A percentile compares a stretch with the other conserved stretches of the same genome.
phyloP scores from a whole-genome alignment of 1,140 invertebrate species.

The Thaumatotibia leucotreta region DNA sequence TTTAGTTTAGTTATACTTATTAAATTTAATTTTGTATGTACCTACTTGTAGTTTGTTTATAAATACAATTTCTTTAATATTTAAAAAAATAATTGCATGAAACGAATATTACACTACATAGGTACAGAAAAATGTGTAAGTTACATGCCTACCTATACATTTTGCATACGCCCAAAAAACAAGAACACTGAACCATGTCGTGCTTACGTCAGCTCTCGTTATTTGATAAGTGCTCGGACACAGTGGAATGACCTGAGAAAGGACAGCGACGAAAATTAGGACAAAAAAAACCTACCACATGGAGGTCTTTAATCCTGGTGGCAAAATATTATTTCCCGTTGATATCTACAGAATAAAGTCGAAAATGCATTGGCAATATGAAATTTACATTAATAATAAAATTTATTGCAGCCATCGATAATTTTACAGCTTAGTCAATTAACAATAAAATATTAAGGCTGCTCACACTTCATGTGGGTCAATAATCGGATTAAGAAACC shows the following conservation, averaged over 20 bases:
- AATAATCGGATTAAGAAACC: slow-evolving; percentile 64
- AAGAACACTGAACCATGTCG: background rate
- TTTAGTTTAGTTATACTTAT: too few relatives aligned
- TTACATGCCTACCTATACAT: background rate
- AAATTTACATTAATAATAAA: background rate
- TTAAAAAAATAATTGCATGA: too few relatives aligned
- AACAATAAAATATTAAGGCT: slow-evolving; percentile 15
- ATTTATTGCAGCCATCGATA: slow-evolving; percentile 1
- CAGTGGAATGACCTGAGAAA: slow-evolving; percentile 3
- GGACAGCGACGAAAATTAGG: slow-evolving; percentile 5
- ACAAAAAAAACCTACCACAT: background rate
- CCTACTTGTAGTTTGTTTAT: too few relatives aligned
- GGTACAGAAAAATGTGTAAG: too few relatives aligned
- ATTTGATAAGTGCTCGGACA: background rate
- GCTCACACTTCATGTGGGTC: slow-evolving; percentile 24
- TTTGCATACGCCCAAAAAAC: background rate
- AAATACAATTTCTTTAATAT: too few relatives aligned
- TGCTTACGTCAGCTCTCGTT: slow-evolving; percentile 1
- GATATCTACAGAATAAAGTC: background rate
- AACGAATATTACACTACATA: too few relatives aligned
- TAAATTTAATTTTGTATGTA: too few relatives aligned
- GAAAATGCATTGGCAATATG: background rate
- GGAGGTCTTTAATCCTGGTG: background rate
- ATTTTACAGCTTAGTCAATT: background rate
- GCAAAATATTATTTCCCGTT: background rate